phyloP scores from a whole-genome alignment of 2,797 vertebrate genomes.

The Tragelaphus eurycerus region DNA sequence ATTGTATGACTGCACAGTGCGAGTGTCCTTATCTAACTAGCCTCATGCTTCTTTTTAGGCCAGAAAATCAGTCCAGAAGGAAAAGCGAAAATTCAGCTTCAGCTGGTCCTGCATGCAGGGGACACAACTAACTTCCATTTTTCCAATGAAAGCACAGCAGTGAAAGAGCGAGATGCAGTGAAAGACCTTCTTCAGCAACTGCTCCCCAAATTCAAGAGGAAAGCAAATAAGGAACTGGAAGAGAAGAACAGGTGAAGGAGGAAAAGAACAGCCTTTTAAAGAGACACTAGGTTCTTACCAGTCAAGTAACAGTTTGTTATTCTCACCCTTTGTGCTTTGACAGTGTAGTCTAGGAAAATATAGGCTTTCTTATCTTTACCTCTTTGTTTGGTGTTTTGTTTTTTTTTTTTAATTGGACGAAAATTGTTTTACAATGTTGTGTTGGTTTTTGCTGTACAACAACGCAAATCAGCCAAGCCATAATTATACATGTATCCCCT shows the following conservation, averaged over 20 bases:
- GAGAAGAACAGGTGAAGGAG: slow-evolving; percentile 95
- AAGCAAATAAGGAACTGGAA: slow-evolving; percentile 98
- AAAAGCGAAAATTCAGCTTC: slow-evolving; percentile 98
- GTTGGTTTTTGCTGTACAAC: not conserved
- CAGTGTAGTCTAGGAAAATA: not conserved
- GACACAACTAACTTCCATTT: slow-evolving; percentile 99
- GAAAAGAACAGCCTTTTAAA: not conserved
- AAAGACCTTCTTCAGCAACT: slow-evolving; percentile 98
- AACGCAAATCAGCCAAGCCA: not conserved
- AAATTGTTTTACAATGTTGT: not conserved
- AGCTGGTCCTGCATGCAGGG: slow-evolving; percentile 95
- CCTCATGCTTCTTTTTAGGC: slow-evolving; percentile 84
- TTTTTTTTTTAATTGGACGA: not conserved
- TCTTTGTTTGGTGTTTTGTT: not conserved
- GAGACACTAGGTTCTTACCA: not conserved
- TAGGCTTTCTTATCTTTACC: not conserved
- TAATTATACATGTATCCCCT: not conserved
- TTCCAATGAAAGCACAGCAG: slow-evolving; percentile 93
- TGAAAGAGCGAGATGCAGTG: slow-evolving; percentile 94
- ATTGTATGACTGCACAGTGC: not conserved
- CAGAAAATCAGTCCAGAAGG: slow-evolving; percentile 99
- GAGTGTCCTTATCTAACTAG: not conserved
- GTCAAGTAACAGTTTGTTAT: not conserved
- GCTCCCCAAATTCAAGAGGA: slow-evolving; percentile 98
- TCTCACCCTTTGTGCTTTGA: not conserved